A percentile compares a stretch with the other conserved stretches of the same genome.
Conservation (phyloP, 1,140 invertebrate species). For the Drosophila micromelanica region DNA sequence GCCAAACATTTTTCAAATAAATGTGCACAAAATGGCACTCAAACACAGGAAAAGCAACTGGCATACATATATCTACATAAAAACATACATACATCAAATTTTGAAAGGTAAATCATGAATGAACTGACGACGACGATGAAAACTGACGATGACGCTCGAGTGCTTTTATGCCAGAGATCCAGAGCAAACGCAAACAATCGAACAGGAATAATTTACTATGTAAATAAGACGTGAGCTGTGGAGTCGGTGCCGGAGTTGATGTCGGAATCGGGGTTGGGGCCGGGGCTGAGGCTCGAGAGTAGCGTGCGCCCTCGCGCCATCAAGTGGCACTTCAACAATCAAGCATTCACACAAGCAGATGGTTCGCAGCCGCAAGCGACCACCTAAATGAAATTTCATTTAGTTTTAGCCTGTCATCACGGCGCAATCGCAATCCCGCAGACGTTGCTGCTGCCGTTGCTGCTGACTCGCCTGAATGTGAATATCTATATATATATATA, state of each 20-base stretch:
- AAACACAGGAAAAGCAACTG: too few species aligned
- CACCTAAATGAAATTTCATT: constrained; percentile 80
- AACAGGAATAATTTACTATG: constrained; percentile 83
- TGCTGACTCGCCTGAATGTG: constrained; percentile 48
- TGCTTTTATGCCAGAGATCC: constrained; percentile 78
- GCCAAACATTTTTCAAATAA: constrained; percentile 8
- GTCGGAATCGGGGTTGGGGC: neutral
- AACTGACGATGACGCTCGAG: constrained; percentile 79
- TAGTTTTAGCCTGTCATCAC: constrained; percentile 75
- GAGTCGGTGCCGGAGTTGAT: constrained; percentile 1
- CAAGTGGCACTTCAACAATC: constrained; percentile 81
- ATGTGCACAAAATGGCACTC: constrained; percentile 2
- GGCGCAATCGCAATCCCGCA: constrained; percentile 60
- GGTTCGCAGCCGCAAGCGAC: constrained; percentile 69
- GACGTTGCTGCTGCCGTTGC: constrained; percentile 15
- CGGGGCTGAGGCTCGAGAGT: constrained; percentile 47
- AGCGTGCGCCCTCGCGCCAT: constrained; percentile 80
- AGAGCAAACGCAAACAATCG: constrained; percentile 81
- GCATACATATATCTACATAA: constrained; percentile 18
- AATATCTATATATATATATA: constrained; percentile 23
- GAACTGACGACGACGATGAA: constrained; percentile 62
- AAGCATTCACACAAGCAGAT: constrained; percentile 83
- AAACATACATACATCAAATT: constrained; percentile 52
- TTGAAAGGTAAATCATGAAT: constrained; percentile 79
- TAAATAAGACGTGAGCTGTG: constrained; percentile 68